Base-by-base conservation (phyloP, 37 sponge, comb jelly and placozoan species). In the Cladorhizidae sp. region DNA sequence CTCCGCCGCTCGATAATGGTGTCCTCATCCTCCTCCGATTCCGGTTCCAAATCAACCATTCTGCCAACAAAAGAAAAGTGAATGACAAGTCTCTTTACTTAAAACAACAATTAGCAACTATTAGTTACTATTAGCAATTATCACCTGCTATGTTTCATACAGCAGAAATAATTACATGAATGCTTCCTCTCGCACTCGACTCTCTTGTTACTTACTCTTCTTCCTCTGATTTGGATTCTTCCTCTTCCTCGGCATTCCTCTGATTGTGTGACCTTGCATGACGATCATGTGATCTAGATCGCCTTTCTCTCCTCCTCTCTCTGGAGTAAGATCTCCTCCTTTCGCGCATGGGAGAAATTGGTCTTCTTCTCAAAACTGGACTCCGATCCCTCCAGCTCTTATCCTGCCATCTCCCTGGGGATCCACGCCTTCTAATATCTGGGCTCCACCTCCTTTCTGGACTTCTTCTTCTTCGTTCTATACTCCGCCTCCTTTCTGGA, bases 1-100 rank as follows among this genome's bases (percentile, higher is more conserved):
- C 97, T 40, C n/a, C 97, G 70, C 50, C 89, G 21, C 50, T 91
- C 92, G 15, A 96, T 90, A n/a, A 96, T 87, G n/a, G 85, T 82
- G 40, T 96, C 97, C 65, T 96, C 97, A 70, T 93, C 93, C 20
- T 90, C 91, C 29, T 90, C 91, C 71, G 73, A 67, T 18, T 75
- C 81, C 39, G 75, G 76, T 62, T 92, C 88, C 36, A 86, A 28
- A 41, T 96, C 89, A 63, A 85, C 21, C 28, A 79, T 80, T 54
- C 91, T 92, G 64, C 35, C 43, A 20, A 22, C 12, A 15, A 11
- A 45, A 45, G 49, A 45, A 45, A n/a, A n/a, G n/a, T n/a, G 12
- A 17, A 54, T 20, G 17, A 54, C 17, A 54, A 54, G 55, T 20
- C 55, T 54, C 17, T 54, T 20, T 54, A 17, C n/a, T n/a, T n/a